These are phyloP conservation scores for Lutjanus argentimaculatus DNA, from an alignment of 2,797 vertebrate species.

Conservation along the genomic window DNA sequence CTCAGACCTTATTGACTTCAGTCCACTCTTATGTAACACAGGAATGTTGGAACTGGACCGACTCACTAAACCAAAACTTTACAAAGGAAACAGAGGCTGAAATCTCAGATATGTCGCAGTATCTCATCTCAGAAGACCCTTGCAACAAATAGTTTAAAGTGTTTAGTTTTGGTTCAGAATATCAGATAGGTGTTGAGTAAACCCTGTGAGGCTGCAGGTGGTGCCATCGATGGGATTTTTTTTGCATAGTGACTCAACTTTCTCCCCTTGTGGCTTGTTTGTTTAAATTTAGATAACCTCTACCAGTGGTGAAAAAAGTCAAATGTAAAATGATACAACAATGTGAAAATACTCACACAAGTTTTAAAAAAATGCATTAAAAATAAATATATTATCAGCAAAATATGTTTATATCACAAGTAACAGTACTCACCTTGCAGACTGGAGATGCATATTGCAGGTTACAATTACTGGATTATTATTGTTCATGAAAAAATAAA, in stretches of 20 bases:
- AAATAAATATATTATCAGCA: background rate
- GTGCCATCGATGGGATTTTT: too few relatives aligned
- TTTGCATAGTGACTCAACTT: background rate
- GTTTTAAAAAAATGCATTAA: background rate
- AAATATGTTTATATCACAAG: background rate
- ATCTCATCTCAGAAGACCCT: background rate
- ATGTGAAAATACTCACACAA: too few relatives aligned
- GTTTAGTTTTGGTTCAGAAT: background rate
- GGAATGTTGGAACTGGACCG: slow-evolving; percentile 71
- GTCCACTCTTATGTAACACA: slow-evolving; percentile 73
- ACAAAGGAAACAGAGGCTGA: slow-evolving; percentile 41
- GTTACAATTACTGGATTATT: too few relatives aligned
- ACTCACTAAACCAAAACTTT: slow-evolving; percentile 44
- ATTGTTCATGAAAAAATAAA: background rate
- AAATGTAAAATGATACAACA: too few relatives aligned
- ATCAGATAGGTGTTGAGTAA: background rate
- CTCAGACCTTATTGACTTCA: slow-evolving; percentile 67
- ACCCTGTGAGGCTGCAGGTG: too few relatives aligned
- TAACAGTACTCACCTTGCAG: background rate
- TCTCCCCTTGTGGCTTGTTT: background rate
- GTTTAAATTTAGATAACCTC: background rate
- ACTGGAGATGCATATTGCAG: background rate
- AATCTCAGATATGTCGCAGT: slow-evolving; percentile 20
- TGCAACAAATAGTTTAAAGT: background rate
- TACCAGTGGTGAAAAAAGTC: background rate